Base-by-base conservation (phyloP, 2,113 vertebrate species). In the Leuciscus idus region DNA sequence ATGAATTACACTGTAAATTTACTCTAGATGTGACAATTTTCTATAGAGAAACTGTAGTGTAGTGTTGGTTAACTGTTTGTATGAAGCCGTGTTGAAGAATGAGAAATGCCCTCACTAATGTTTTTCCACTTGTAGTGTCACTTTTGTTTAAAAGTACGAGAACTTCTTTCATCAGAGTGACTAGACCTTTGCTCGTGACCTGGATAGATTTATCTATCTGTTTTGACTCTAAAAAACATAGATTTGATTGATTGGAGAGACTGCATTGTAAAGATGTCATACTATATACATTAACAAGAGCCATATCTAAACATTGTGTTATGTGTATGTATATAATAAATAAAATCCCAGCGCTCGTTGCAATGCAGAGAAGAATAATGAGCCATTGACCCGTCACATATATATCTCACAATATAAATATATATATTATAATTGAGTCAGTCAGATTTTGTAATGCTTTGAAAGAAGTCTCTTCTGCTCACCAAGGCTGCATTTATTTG, bases 221-320 rank as follows among this genome's bases (percentile, higher is more conserved):
- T 57, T 78, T 78, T 78, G 75, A 78, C 75, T 33, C 17, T 57
- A 21, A 30, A 50, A 50, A 12, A 4, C 43, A 66, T 57, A 70
- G n/a, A 21, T 84, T 39, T 72, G 50, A 48, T 73, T 50, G 33
- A 50, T 55, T 84, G 36, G 6, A 39, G 30, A 73, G 50, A 55
- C 33, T 33, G 1, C 17, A 26, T 17, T 84, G 46, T 72, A 36
- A 55, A 84, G 48, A 55, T 55, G 66, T 57, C 82, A 39, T 0
- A 28, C 19, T 19, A 84, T 23, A 26, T 33, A 59, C 50, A 55
- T 75, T 61, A 59, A 46, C 57, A 75, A 75, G n/a, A n/a, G 30
- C 55, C 26, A 28, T 75, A 48, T 83, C 50, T 78, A 78, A 78
- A 72, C 70, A 39, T 73, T 72, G 48, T 73, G 46, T 72, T 30